These are phyloP conservation scores for Tenebrio molitor DNA, from an alignment of 1,140 invertebrate species.

Conservation along the genomic window DNA sequence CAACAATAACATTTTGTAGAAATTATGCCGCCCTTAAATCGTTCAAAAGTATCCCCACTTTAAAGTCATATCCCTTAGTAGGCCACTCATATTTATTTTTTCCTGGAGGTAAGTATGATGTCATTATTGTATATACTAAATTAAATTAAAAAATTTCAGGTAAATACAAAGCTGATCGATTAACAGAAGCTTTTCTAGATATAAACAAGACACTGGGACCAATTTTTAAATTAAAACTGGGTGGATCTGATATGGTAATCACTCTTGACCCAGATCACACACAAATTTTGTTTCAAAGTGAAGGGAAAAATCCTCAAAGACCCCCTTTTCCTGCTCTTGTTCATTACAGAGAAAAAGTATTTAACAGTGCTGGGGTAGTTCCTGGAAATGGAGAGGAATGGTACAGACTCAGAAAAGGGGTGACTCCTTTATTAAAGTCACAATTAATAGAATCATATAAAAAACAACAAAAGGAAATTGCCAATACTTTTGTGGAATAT, in stretches of 20 bases:
- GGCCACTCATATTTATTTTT: constrained; percentile 65
- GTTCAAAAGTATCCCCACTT: constrained; percentile 60
- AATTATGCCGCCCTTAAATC: constrained; percentile 48
- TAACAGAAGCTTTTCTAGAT: constrained; percentile 64
- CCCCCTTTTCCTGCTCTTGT: constrained; percentile 64
- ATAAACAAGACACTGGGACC: constrained; percentile 62
- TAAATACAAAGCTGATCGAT: constrained; percentile 60
- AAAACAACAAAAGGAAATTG: constrained; percentile 58
- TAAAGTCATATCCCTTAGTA: constrained; percentile 60
- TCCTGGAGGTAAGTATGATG: constrained; percentile 62
- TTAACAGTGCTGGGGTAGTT: constrained; percentile 64
- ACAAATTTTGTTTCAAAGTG: constrained; percentile 62
- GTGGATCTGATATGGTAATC: constrained; percentile 61
- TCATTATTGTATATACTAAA: constrained; percentile 30
- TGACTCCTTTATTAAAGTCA: constrained; percentile 61
- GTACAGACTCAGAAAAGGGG: constrained; percentile 62
- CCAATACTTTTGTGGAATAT: constrained; percentile 61
- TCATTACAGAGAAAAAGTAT: constrained; percentile 60
- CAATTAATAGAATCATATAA: constrained; percentile 57
- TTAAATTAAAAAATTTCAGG: constrained; percentile 54
- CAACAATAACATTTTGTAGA: neutral
- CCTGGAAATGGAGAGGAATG: constrained; percentile 65
- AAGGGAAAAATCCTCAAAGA: constrained; percentile 62
- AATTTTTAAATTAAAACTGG: constrained; percentile 64
- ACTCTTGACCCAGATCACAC: constrained; percentile 63